Conservation (phyloP, 2,888 invertebrate genomes). For the Embidobia sp. region DNA sequence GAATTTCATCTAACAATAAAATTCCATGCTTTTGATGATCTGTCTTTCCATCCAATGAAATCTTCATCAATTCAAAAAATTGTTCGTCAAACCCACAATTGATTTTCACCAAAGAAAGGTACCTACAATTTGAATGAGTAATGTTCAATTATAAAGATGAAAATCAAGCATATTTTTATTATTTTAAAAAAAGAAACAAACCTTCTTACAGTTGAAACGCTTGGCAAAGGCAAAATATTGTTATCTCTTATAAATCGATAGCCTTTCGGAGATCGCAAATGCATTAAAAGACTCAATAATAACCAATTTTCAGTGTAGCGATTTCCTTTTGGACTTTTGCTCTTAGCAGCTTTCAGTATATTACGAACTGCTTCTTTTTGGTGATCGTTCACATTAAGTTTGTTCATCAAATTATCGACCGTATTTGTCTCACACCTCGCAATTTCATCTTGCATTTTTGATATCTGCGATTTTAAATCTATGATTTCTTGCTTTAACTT, state of each 20-base stretch:
- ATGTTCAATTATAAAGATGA: not conserved
- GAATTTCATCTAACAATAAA: slow-evolving; percentile 5
- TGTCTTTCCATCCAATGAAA: slow-evolving; percentile 15
- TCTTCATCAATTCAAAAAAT: not conserved
- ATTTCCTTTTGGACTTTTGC: slow-evolving; percentile 13
- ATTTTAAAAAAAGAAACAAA: too few relatives aligned
- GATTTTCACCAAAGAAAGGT: not conserved
- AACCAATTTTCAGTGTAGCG: slow-evolving; percentile 16
- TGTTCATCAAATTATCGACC: not conserved
- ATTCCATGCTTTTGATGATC: slow-evolving; percentile 25
- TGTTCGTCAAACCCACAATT: not conserved
- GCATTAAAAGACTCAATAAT: slow-evolving; percentile 16
- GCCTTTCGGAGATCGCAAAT: slow-evolving; percentile 10
- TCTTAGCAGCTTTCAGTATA: slow-evolving; percentile 9
- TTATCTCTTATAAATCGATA: slow-evolving; percentile 17
- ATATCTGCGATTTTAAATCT: not conserved
- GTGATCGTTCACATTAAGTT: slow-evolving; percentile 1
- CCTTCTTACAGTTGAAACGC: slow-evolving; percentile 12
- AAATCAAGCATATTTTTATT: not conserved
- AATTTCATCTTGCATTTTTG: not conserved
- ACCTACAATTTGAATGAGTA: not conserved
- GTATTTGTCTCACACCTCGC: not conserved
- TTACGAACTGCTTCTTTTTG: not conserved
- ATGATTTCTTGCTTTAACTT: slow-evolving; percentile 1
- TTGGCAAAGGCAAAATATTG: slow-evolving; percentile 16